Evolutionary conservation across 2,888 invertebrate genomes (phyloP).

Genomic region (Caenorhabditis sp.): DNA sequence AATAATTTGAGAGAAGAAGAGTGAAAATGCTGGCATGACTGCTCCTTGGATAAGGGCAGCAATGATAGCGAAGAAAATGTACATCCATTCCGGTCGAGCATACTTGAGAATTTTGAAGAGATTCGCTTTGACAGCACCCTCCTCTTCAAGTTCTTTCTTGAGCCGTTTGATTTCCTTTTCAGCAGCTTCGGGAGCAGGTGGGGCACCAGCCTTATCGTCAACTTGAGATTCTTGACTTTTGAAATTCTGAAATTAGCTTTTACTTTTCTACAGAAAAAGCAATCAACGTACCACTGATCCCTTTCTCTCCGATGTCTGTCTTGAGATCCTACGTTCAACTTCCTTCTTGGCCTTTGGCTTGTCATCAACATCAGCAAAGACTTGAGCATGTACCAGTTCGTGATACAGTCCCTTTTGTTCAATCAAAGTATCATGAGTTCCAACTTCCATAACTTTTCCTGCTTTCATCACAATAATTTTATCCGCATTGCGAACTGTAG

Average conservation of each 20-base stretch:
- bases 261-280: neutral
- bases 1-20: conserved; percentile 83
- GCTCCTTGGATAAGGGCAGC: conserved; percentile 78
- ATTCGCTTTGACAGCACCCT: conserved; percentile 74
- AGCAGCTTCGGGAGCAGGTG: conserved; percentile 42
- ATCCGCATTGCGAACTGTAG: conserved; percentile 85
- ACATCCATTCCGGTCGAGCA: conserved; percentile 84
- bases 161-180: conserved; percentile 69
- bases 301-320: conserved; percentile 49
- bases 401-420: conserved; percentile 87
- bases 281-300: conserved; percentile 24
- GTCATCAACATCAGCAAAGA: conserved; percentile 76
- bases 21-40: conserved; percentile 85
- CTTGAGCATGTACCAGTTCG: conserved; percentile 84
- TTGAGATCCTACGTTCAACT: conserved; percentile 37
- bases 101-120: conserved; percentile 83
- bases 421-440: conserved; percentile 88
- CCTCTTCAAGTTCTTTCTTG: conserved; percentile 76
- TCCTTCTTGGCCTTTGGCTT: conserved; percentile 36
- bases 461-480: conserved; percentile 84
- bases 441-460: conserved; percentile 84
- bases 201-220: conserved; percentile 17
- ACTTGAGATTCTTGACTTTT: conserved; percentile 46
- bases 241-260: conserved; percentile 25
- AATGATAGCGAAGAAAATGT: conserved; percentile 83